A percentile compares a stretch with the other conserved stretches of the same genome.
These are phyloP conservation scores for Palythoa grandis DNA, from an alignment of 92 coral and sea anemone species.

Conservation along the genomic window DNA sequence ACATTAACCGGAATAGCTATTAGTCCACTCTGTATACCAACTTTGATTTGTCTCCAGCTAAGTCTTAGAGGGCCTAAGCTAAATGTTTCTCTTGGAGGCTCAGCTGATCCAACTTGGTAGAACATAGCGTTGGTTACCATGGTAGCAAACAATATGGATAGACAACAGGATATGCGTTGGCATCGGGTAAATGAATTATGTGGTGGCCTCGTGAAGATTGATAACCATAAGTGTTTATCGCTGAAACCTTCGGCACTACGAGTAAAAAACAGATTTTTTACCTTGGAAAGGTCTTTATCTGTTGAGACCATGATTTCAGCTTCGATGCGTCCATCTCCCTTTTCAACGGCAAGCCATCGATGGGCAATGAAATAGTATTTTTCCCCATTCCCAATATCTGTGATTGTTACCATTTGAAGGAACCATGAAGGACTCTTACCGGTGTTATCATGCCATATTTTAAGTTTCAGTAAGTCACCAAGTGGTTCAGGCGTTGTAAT, in stretches of 20 bases:
- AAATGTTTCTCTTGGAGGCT: slow-evolving; percentile 49
- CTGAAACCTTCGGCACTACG: slow-evolving; percentile 78
- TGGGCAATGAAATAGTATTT: slow-evolving; percentile 74
- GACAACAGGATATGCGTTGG: slow-evolving; percentile 80
- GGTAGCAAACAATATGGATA: slow-evolving; percentile 75
- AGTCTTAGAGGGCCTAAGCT: slow-evolving; percentile 70
- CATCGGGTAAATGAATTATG: slow-evolving; percentile 79
- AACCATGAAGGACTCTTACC: slow-evolving; percentile 87
- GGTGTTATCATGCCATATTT: slow-evolving; percentile 90
- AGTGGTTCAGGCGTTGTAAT: slow-evolving; percentile 63
- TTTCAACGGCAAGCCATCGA: slow-evolving; percentile 88
- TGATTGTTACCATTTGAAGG: slow-evolving; percentile 63
- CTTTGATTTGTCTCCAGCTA: slow-evolving; percentile 78
- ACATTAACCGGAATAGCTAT: slow-evolving; percentile 73
- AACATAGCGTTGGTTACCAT: slow-evolving; percentile 88
- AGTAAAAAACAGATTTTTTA: slow-evolving; percentile 64
- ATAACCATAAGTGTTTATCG: slow-evolving; percentile 82
- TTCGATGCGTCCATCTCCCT: slow-evolving; percentile 69
- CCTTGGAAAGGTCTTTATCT: slow-evolving; percentile 56
- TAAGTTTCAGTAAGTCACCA: slow-evolving; percentile 72
- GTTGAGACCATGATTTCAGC: slow-evolving; percentile 59
- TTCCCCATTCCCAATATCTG: slow-evolving; percentile 54
- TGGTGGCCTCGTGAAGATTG: slow-evolving; percentile 75
- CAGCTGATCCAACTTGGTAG: slow-evolving; percentile 53
- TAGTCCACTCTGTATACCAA: slow-evolving; percentile 77